A percentile compares a stretch with the other conserved stretches of the same genome.
phyloP scores from a whole-genome alignment of 2,797 vertebrate species.

The Gymnoscopelus microlampas region DNA sequence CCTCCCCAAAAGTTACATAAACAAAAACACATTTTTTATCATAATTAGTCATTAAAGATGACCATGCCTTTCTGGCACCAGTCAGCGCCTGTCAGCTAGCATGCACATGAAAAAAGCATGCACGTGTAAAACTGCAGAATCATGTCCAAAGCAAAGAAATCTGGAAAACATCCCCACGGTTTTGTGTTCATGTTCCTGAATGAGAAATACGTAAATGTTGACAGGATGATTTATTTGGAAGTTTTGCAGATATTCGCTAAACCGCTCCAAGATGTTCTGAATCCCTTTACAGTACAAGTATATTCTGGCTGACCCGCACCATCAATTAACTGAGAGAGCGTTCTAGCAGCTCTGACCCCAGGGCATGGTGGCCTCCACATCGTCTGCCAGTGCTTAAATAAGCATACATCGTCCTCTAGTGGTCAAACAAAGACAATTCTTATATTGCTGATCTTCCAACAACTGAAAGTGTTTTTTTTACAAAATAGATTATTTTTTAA shows the following conservation, averaged over 20 bases:
- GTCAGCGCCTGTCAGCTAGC: not conserved
- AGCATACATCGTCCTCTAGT: slow-evolving; percentile 47
- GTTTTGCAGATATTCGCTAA: not conserved
- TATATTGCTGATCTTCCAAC: not conserved
- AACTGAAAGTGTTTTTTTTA: too few relatives aligned
- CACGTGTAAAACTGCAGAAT: not conserved
- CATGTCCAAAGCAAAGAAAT: not conserved
- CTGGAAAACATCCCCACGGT: slow-evolving; percentile 13
- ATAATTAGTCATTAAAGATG: slow-evolving; percentile 22
- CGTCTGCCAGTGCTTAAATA: not conserved
- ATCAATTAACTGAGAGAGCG: slow-evolving; percentile 25
- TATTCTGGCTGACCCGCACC: slow-evolving; percentile 12
- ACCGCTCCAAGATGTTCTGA: slow-evolving; percentile 16
- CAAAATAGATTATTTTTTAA: too few relatives aligned
- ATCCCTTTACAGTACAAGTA: slow-evolving; percentile 14
- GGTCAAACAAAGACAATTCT: slow-evolving; percentile 19
- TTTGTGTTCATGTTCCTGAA: slow-evolving; percentile 8
- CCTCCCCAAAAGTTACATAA: slow-evolving; percentile 38
- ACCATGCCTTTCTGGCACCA: not conserved
- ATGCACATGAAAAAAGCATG: not conserved
- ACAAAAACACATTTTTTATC: slow-evolving; percentile 55
- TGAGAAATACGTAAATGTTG: not conserved
- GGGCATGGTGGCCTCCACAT: slow-evolving; percentile 8
- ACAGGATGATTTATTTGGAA: not conserved
- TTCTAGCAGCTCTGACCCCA: slow-evolving; percentile 24